Evolutionary conservation across 2,797 vertebrate species (phyloP).

Genomic region (Acanthurus leucopareius): DNA sequence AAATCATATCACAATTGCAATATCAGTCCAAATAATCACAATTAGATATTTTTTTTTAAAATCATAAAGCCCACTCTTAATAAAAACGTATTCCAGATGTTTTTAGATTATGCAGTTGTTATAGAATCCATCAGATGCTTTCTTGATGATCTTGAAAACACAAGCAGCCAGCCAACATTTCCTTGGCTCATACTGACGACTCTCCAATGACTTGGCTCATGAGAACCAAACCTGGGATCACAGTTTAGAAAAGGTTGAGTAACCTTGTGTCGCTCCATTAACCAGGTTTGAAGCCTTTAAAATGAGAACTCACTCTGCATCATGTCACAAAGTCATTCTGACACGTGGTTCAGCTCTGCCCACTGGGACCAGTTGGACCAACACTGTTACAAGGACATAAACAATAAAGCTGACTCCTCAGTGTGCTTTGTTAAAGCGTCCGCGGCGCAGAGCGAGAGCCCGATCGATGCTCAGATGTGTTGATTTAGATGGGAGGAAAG

Average conservation of each 20-base stretch:
- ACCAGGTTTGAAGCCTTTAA: conserved; percentile 7
- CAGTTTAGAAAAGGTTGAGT: conserved; percentile 3
- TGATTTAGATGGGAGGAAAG: conserved; percentile 65
- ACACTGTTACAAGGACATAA: conserved; percentile 42
- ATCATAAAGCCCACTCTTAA: neutral
- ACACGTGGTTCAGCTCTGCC: neutral
- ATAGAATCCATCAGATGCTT: neutral
- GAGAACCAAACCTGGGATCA: conserved; percentile 3
- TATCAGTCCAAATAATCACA: no score
- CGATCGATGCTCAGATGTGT: conserved; percentile 68
- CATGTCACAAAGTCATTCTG: neutral
- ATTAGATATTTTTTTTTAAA: no score
- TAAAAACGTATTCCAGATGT: neutral
- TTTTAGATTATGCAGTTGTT: neutral
- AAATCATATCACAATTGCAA: no score
- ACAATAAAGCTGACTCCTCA: conserved; percentile 37
- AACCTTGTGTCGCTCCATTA: neutral
- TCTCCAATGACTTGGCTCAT: neutral
- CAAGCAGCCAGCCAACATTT: neutral
- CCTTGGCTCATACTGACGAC: conserved; percentile 3
- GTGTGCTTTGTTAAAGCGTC: conserved; percentile 67
- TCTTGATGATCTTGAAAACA: neutral
- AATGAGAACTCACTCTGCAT: conserved; percentile 19
- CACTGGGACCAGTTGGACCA: conserved; percentile 43
- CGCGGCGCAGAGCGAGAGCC: conserved; percentile 21